Evolutionary conservation across 2,113 vertebrate genomes (phyloP), one percentile per base, ranked within the genome.

Genomic region (Vireo altiloquus): DNA sequence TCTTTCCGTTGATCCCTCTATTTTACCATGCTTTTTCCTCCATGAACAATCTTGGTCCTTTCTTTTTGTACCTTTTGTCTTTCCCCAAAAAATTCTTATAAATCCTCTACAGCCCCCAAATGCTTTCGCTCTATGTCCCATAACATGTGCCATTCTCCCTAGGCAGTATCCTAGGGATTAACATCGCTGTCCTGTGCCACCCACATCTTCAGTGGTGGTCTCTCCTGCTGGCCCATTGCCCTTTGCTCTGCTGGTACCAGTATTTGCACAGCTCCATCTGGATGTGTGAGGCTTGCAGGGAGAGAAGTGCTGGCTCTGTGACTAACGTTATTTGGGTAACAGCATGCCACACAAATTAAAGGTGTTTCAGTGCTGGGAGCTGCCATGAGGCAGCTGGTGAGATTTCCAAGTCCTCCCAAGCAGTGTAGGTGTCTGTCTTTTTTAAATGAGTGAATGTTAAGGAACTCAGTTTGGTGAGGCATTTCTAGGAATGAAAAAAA

Each of bases 61-160:
- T 24, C 3, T 21, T 80, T 89, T 86, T 72, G 27, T 61, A 44
- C 15, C 47, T 93, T 71, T 85, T 18, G 4, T 68, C 33, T 80
- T 81, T 72, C 57, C 21, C 30, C 2, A 2, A 42, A 85, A 82
- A 15, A 59, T 27, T 33, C 15, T 15, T 59, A 0, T 28, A 49
- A 76, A 0, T 64, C 21, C 31, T 65, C 17, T 80, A 18, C 18
- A 53, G 37, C n/a, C 33, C 54, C 19, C 27, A 69, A n/a, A 63
- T 46, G 20, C 13, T 82, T 42, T 74, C 78, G 8, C 19, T 19
- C 31, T 35, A 33, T 23, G 30, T 80, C 23, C 49, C 59, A 13
- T 37, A 42, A 52, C 0, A 0, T 50, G 23, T 42, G 35, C 13
- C 21, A 6, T 63, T 63, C 28, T 61, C 33, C 9, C 9, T 60